phyloP scores from a whole-genome alignment of 2,888 invertebrate genomes.

The Imbricaverruca yamaguchii region DNA sequence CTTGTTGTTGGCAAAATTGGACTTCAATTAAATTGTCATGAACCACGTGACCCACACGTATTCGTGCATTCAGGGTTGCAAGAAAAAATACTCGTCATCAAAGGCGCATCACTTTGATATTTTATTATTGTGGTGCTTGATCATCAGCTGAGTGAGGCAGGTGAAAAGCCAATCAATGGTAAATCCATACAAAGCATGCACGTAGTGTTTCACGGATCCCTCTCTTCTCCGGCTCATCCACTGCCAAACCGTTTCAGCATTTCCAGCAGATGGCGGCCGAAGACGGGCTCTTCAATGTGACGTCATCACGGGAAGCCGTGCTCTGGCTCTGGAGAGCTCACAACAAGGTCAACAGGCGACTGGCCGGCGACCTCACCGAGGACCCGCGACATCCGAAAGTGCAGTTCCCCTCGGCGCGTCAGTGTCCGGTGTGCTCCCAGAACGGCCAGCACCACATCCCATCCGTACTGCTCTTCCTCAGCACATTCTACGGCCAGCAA shows the following conservation, averaged over 20 bases:
- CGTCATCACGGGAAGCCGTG: slow-evolving; percentile 62
- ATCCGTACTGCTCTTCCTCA: neutral
- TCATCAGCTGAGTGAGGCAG: too few relatives aligned
- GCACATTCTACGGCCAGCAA: neutral
- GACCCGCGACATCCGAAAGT: slow-evolving; percentile 83
- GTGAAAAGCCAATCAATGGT: too few relatives aligned
- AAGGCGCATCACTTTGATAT: too few relatives aligned
- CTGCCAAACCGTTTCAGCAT: slow-evolving; percentile 48
- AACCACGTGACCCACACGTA: too few relatives aligned
- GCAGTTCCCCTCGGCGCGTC: slow-evolving; percentile 65
- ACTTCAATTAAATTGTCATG: too few relatives aligned
- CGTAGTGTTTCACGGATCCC: too few relatives aligned
- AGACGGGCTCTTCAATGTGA: slow-evolving; percentile 60
- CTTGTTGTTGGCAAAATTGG: too few relatives aligned
- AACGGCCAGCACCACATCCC: neutral
- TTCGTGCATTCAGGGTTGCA: too few relatives aligned
- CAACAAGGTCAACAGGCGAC: slow-evolving; percentile 81
- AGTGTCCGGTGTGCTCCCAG: slow-evolving; percentile 59
- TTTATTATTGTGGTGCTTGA: too few relatives aligned
- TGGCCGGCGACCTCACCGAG: slow-evolving; percentile 78
- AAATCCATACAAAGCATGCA: too few relatives aligned
- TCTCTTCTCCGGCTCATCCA: too few relatives aligned
- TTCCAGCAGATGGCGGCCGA: slow-evolving; percentile 75
- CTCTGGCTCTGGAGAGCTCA: slow-evolving; percentile 93
- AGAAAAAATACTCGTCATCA: too few relatives aligned